These are phyloP conservation scores for Whitmania pigra DNA, from an alignment of 1,140 invertebrate species.

Conservation along the genomic window DNA sequence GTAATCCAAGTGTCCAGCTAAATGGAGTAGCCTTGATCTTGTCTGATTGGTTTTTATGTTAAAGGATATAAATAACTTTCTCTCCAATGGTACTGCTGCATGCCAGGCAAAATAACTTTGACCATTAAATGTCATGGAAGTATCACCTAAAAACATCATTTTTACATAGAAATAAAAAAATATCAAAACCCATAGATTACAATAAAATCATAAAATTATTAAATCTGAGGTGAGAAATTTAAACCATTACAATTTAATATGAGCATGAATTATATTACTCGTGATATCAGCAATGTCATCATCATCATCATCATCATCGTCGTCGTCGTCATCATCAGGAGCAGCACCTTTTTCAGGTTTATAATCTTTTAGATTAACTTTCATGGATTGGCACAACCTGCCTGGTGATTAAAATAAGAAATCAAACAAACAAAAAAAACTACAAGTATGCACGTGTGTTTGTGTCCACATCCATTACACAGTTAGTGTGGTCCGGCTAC, in stretches of 20 bases:
- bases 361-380: neutral
- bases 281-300: neutral
- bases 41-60: constrained; percentile 68
- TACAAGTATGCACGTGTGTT: neutral
- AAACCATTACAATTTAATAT: neutral
- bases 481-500: neutral
- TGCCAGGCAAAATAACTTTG: constrained; percentile 70
- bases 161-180: too few relatives aligned
- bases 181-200: neutral
- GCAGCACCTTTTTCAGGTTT: neutral
- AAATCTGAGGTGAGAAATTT: neutral
- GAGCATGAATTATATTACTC: neutral
- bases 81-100: constrained; percentile 58
- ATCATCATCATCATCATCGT: neutral
- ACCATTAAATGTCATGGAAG: constrained; percentile 66
- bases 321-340: neutral
- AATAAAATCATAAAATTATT: neutral
- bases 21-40: constrained; percentile 71
- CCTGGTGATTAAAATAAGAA: neutral
- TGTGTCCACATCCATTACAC: neutral
- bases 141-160: constrained; percentile 28
- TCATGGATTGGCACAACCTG: neutral
- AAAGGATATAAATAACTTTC: constrained; percentile 63
- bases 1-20: constrained; percentile 71
- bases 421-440: neutral